A percentile compares a stretch with the other conserved stretches of the same genome.
phyloP scores from a whole-genome alignment of 2,113 vertebrate genomes.

The Heterotilapia buettikoferi region DNA sequence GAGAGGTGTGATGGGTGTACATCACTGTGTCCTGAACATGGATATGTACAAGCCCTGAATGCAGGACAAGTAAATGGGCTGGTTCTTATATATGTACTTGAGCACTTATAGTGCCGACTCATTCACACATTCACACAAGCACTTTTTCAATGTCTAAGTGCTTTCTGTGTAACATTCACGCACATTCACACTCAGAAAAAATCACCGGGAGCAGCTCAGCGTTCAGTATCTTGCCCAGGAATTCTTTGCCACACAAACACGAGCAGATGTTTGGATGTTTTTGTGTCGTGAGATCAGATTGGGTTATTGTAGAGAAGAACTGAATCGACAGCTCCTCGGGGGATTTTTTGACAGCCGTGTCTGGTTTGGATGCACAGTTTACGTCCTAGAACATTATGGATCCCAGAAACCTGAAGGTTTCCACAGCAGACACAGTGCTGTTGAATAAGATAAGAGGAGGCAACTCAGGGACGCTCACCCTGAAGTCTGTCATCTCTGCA shows the following conservation, averaged over 20 bases:
- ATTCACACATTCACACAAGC: neutral
- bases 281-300: neutral
- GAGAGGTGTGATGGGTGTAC: fast-evolving
- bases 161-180: neutral
- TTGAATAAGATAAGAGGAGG: neutral
- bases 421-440: neutral
- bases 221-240: fast-evolving
- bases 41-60: neutral
- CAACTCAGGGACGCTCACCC: neutral
- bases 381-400: neutral
- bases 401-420: fast-evolving
- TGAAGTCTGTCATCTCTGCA: neutral
- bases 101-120: neutral
- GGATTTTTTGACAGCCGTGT: neutral
- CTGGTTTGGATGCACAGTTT: neutral
- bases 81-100: neutral
- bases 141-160: neutral
- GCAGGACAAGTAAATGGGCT: neutral
- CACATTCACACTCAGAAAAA: neutral
- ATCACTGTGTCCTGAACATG: neutral
- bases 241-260: neutral
- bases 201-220: neutral
- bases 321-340: neutral
- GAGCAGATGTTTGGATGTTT: neutral
- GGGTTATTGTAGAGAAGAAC: neutral